Conservation (phyloP, 2,797 vertebrate species). For the Squalus acanthias region DNA sequence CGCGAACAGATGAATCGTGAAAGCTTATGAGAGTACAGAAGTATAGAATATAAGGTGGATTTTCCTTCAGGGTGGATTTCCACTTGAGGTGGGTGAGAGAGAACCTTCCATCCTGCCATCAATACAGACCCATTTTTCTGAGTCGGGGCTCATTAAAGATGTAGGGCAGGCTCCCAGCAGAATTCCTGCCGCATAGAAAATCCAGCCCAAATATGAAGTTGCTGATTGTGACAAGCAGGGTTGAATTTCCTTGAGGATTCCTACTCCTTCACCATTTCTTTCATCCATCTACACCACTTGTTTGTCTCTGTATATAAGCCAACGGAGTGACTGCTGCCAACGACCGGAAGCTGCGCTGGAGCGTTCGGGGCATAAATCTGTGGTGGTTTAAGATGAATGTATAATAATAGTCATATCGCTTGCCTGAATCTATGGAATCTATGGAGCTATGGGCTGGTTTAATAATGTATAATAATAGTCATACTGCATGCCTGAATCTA, state of each 20-base stretch:
- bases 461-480: no score
- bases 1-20: not conserved
- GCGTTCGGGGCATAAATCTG: no score
- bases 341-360: no score
- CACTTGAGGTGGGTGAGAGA: not conserved
- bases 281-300: not conserved
- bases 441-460: no score
- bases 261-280: not conserved
- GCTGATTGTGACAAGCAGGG: not conserved
- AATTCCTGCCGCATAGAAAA: not conserved
- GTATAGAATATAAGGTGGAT: not conserved
- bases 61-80: not conserved
- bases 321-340: no score
- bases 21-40: not conserved
- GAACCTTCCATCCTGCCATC: not conserved
- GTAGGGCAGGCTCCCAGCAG: no score
- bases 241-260: not conserved
- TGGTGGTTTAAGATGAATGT: no score
- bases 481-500: no score
- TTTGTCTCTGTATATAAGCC: not conserved
- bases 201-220: not conserved
- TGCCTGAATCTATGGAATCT: no score
- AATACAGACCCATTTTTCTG: not conserved
- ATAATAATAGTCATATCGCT: no score
- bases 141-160: not conserved